phyloP scores from a whole-genome alignment of 2,888 invertebrate genomes.

The Orchesella flavescens region DNA sequence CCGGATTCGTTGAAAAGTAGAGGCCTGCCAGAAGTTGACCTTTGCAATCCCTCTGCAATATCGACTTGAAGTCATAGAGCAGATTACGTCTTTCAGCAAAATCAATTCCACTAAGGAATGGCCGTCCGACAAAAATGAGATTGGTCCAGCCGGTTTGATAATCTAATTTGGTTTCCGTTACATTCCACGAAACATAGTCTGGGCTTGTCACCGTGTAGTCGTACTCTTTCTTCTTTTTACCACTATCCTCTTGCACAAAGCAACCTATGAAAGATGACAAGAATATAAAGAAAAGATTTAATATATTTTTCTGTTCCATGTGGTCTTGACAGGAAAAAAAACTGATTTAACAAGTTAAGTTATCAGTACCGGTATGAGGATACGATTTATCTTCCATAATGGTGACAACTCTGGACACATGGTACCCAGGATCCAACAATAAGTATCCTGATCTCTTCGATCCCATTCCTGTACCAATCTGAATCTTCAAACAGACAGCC shows the following conservation, averaged over 20 bases:
- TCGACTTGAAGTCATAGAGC: slow-evolving; percentile 83
- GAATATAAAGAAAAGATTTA: slow-evolving; percentile 8
- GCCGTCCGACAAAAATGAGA: slow-evolving; percentile 85
- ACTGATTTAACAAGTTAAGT: slow-evolving; percentile 24
- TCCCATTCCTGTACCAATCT: slow-evolving; percentile 78
- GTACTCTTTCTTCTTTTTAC: slow-evolving; percentile 86
- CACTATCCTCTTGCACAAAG: slow-evolving; percentile 84
- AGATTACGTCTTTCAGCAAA: slow-evolving; percentile 92
- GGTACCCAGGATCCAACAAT: slow-evolving; percentile 92
- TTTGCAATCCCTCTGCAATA: slow-evolving; percentile 87
- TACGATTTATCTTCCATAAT: slow-evolving; percentile 89
- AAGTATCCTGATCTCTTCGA: slow-evolving; percentile 81
- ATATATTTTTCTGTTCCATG: slow-evolving; percentile 1
- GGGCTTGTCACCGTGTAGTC: slow-evolving; percentile 83
- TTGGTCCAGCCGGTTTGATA: slow-evolving; percentile 79
- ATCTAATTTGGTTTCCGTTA: slow-evolving; percentile 79
- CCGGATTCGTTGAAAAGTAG: slow-evolving; percentile 84
- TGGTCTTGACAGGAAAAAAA: slow-evolving; percentile 30
- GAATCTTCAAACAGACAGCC: slow-evolving; percentile 84
- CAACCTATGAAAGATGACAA: slow-evolving; percentile 77
- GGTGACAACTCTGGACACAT: slow-evolving; percentile 88
- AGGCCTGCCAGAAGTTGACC: slow-evolving; percentile 88
- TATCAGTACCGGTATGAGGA: slow-evolving; percentile 84
- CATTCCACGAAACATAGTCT: slow-evolving; percentile 91
- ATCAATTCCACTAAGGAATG: slow-evolving; percentile 86